Evolutionary conservation across 1,140 invertebrate species (phyloP).

Genomic region (Drosophila burlai): DNA sequence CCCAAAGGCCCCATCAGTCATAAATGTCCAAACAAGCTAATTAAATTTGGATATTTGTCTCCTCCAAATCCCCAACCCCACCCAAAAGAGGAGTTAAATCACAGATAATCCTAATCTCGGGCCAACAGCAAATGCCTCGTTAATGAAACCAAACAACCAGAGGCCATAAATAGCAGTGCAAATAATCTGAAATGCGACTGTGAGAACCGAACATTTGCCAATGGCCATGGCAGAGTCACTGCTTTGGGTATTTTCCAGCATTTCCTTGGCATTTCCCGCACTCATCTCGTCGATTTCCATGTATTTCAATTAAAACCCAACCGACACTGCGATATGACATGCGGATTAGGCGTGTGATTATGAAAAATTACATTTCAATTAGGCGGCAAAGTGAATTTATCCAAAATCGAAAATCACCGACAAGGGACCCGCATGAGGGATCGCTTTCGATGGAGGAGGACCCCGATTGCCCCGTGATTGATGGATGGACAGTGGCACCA

Average conservation of each 20-base stretch:
- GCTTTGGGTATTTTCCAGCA: conserved; percentile 18
- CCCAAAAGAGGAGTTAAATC: conserved; percentile 1
- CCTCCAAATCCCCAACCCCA: not conserved
- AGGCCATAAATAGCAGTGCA: conserved; percentile 8
- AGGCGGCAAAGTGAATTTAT: conserved; percentile 33
- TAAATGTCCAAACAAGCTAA: conserved; percentile 12
- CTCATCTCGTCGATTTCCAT: conserved; percentile 19
- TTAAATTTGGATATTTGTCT: conserved; percentile 13
- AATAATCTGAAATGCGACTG: conserved; percentile 8
- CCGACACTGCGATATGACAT: conserved; percentile 32
- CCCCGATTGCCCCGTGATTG: conserved; percentile 58
- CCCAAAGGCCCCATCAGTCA: not conserved
- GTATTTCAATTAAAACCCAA: conserved; percentile 39
- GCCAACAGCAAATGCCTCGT: conserved; percentile 9
- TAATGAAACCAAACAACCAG: conserved; percentile 9
- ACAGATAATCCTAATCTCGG: conserved; percentile 6
- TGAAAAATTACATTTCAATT: conserved; percentile 71
- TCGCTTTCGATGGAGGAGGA: not conserved
- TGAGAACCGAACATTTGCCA: conserved; percentile 17
- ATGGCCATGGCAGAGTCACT: not conserved
- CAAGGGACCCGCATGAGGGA: conserved; percentile 27
- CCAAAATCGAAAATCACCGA: conserved; percentile 26
- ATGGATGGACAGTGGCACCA: conserved; percentile 37
- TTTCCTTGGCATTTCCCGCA: conserved; percentile 24
- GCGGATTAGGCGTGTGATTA: conserved; percentile 52